Conservation (phyloP, 2,888 invertebrate species). For the Timema cristinae region DNA sequence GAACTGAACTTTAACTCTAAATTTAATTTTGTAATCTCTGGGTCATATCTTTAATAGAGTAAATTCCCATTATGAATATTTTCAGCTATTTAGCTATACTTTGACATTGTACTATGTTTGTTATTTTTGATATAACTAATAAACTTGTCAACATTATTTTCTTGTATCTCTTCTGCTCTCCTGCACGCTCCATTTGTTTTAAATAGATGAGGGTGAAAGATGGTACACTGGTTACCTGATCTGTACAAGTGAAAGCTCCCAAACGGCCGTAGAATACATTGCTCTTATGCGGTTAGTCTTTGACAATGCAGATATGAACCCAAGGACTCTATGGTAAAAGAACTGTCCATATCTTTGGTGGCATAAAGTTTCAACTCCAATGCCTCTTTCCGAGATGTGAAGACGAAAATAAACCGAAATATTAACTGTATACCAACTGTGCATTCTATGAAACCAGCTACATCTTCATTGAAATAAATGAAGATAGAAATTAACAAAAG, state of each 20-base stretch:
- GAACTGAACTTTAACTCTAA: too few relatives aligned
- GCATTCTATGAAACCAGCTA: background rate
- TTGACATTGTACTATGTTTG: too few relatives aligned
- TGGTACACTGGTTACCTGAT: conserved; percentile 10
- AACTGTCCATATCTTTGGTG: background rate
- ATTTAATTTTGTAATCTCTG: too few relatives aligned
- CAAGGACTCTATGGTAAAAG: background rate
- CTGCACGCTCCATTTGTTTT: too few relatives aligned
- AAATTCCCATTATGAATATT: too few relatives aligned
- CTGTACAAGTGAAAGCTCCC: background rate
- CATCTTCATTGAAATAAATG: background rate
- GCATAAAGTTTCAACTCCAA: background rate
- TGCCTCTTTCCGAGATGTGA: background rate
- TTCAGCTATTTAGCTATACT: too few relatives aligned
- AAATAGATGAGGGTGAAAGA: too few relatives aligned
- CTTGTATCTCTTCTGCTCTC: too few relatives aligned
- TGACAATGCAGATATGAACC: conserved; percentile 1
- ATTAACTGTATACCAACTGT: background rate
- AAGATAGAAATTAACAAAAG: too few relatives aligned
- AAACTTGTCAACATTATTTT: too few relatives aligned
- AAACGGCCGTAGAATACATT: background rate
- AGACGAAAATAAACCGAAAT: background rate
- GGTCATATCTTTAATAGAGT: too few relatives aligned
- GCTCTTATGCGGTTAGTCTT: background rate
- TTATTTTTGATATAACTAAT: too few relatives aligned